These are phyloP conservation scores for Casuarius casuarius DNA, from an alignment of 2,113 vertebrate species.

Conservation along the genomic window DNA sequence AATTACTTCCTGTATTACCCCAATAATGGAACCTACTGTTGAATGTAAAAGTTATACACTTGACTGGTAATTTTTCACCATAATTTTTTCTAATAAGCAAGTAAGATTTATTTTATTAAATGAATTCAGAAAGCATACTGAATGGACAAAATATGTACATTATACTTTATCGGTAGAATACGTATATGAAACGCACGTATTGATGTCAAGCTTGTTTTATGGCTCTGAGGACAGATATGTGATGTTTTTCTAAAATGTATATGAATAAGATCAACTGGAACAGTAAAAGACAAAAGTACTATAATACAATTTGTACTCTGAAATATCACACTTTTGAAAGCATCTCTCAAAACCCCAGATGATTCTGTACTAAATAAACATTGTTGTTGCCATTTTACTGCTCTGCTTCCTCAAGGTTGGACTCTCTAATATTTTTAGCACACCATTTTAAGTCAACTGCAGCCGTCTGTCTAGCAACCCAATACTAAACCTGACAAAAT, in stretches of 20 bases:
- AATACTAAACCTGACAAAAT: neutral
- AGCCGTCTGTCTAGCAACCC: neutral
- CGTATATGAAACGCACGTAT: neutral
- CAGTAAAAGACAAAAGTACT: conserved; percentile 22
- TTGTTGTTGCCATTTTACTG: conserved; percentile 7
- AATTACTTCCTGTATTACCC: conserved; percentile 53
- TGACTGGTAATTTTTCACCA: neutral
- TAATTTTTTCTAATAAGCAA: neutral
- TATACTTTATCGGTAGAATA: neutral
- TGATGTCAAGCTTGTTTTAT: neutral
- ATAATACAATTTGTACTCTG: neutral
- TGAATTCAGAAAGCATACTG: neutral
- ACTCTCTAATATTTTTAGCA: neutral
- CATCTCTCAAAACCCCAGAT: neutral
- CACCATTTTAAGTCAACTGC: conserved; percentile 6
- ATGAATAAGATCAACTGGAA: conserved; percentile 44
- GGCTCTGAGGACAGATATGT: neutral
- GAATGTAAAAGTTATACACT: neutral
- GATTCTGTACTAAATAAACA: conserved; percentile 13
- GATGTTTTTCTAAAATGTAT: neutral
- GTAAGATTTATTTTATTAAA: neutral
- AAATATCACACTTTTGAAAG: neutral
- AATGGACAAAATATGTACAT: neutral
- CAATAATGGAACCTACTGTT: conserved; percentile 18
- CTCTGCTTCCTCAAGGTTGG: conserved; percentile 15